A percentile compares a stretch with the other conserved stretches of the same genome.
These are phyloP conservation scores for Pandemis heparana DNA, from an alignment of 2,888 invertebrate genomes.

Conservation along the genomic window DNA sequence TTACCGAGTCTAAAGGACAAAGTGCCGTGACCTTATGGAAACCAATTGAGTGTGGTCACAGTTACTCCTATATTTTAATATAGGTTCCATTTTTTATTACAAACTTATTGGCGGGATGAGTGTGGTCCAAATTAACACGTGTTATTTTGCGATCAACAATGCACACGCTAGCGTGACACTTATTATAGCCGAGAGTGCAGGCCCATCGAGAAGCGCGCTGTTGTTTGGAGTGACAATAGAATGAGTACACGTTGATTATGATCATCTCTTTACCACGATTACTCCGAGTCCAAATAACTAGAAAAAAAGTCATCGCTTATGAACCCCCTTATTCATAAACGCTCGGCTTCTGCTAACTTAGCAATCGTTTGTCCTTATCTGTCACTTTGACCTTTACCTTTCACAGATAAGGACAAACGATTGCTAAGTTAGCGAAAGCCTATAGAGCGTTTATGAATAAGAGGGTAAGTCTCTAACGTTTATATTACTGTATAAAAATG, in stretches of 20 bases:
- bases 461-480: too few species aligned
- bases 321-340: too few species aligned
- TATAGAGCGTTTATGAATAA: too few species aligned
- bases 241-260: not conserved
- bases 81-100: not conserved
- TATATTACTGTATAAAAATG: too few species aligned
- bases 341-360: too few species aligned
- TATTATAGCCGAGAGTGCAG: conserved; percentile 1
- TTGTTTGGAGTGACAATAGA: conserved; percentile 1
- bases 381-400: too few species aligned
- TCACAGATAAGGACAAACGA: too few species aligned
- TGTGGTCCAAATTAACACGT: not conserved
- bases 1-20: too few species aligned
- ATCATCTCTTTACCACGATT: not conserved
- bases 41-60: not conserved
- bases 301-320: not conserved
- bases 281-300: conserved; percentile 1
- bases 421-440: too few species aligned
- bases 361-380: too few species aligned
- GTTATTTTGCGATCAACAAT: not conserved
- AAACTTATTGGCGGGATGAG: not conserved
- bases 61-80: not conserved
- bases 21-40: too few species aligned
- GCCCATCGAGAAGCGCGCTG: not conserved
- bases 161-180: not conserved